Base-by-base conservation (phyloP, 2,888 invertebrate species). In the Nesidiocoris tenuis region DNA sequence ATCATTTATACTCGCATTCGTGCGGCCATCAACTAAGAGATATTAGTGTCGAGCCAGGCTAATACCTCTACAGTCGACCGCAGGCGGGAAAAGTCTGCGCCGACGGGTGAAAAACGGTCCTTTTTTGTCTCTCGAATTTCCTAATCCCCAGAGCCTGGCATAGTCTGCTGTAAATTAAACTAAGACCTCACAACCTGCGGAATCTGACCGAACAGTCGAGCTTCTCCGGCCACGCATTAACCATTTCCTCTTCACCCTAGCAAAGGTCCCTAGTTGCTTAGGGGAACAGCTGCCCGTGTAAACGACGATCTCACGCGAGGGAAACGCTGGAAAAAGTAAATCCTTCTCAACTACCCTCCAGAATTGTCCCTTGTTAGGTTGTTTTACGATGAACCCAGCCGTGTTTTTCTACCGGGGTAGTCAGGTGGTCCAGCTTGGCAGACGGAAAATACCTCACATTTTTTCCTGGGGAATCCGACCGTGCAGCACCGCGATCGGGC, bases 111-210 rank as follows among this genome's bases (percentile, higher is more conserved):
- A 65, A 65, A 65, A 65, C 12, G 65, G 65, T 23, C 24, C 25
- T 65, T 65, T 24, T 25, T 65, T 65, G 25, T 63, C 39, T 16
- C 39, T 39, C 17, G 1, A 25, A 25, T 23, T 18, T 16, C 39
- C 65, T 65, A 65, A 65, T 65, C 65, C 65, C 19, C 18, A 3
- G 39, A 39, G 39, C 39, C 12, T 3, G 18, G 39, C 65, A 64
- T 64, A 65, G 39, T 24, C 39, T 18, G 65, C 65, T 65, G 65
- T 65, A 65, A 65, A 65, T 65, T 65, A 18, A 65, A 65, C 65
- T 65, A 65, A 65, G 65, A 39, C 39, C 39, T 39, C 39, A 39
- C 39, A 39, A 39, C 39, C 39, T 39, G 39, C 5, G 39, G 39
- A 39, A 39, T 39, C 39, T 39, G 39, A 39, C 39, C 39, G 39